A percentile compares a stretch with the other conserved stretches of the same genome.
Evolutionary conservation across 2,888 invertebrate genomes (phyloP).

Genomic region (Dascillus cervinus): DNA sequence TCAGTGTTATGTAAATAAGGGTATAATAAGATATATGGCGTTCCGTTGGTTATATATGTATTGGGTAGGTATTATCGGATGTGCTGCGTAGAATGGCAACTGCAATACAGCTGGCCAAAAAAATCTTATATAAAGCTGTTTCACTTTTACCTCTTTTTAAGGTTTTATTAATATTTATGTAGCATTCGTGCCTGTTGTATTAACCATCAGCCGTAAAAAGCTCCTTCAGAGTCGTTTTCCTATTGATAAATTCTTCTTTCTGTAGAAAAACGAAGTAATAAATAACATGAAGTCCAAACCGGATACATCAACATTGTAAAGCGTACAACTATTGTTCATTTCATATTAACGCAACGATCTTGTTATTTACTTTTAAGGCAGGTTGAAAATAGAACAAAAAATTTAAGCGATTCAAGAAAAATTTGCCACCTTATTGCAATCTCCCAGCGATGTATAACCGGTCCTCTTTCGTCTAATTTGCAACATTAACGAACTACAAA

Average conservation of each 20-base stretch:
- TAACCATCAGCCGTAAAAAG: too few species aligned
- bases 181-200: too few species aligned
- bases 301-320: slow-evolving; percentile 31
- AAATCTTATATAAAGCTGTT: too few species aligned
- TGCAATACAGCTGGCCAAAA: too few species aligned
- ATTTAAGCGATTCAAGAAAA: slow-evolving; percentile 21
- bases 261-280: background rate
- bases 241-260: slow-evolving; percentile 37
- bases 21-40: too few species aligned
- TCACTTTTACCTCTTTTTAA: too few species aligned
- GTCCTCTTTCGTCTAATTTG: slow-evolving; percentile 26
- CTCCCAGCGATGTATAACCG: slow-evolving; percentile 14
- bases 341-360: slow-evolving; percentile 35
- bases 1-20: too few species aligned
- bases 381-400: slow-evolving; percentile 26
- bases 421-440: slow-evolving; percentile 27
- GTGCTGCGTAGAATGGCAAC: too few species aligned
- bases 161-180: too few species aligned
- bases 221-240: too few species aligned
- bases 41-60: too few species aligned
- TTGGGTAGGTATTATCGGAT: too few species aligned
- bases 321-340: slow-evolving; percentile 39
- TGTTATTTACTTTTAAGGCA: slow-evolving; percentile 32
- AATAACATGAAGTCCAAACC: slow-evolving; percentile 9
- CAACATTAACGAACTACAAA: slow-evolving; percentile 29